These are phyloP conservation scores for Paracyprichromis sp. DNA, from an alignment of 2,113 vertebrate species.

Conservation along the genomic window DNA sequence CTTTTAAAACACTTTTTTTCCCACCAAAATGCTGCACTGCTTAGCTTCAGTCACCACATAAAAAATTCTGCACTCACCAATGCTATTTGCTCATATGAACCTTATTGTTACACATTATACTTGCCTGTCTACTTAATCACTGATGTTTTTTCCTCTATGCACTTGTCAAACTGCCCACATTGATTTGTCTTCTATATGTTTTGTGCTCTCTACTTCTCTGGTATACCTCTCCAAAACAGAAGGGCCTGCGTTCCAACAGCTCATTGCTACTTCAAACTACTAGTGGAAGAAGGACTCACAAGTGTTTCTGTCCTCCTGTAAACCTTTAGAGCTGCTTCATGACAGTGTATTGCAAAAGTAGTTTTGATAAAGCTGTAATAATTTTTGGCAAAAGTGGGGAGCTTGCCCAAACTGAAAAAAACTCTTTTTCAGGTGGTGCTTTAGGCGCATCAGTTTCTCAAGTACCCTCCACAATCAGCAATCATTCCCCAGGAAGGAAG, in stretches of 20 bases:
- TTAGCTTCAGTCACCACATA: not conserved
- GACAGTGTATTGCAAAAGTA: not conserved
- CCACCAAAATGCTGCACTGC: not conserved
- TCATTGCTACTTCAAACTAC: not conserved
- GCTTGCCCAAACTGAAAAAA: not conserved
- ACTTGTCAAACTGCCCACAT: not conserved
- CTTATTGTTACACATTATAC: not conserved
- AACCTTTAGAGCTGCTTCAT: not conserved
- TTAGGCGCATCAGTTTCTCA: not conserved
- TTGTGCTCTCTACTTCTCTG: not conserved
- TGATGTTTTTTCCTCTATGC: not conserved
- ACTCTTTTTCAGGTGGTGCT: not conserved
- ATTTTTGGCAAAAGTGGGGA: not conserved
- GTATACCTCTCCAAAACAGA: not conserved
- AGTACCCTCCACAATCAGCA: constrained; percentile 26
- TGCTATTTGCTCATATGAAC: not conserved
- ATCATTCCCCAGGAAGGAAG: not conserved
- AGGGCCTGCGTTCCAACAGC: not conserved
- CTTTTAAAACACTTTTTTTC: not conserved
- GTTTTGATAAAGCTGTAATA: not conserved
- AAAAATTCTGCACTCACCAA: not conserved
- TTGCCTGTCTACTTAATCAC: not conserved
- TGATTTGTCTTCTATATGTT: not conserved
- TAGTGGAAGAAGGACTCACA: not conserved
- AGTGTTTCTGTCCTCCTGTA: not conserved